Evolutionary conservation across 2,888 invertebrate species (phyloP).

Genomic region (Thera britannica): DNA sequence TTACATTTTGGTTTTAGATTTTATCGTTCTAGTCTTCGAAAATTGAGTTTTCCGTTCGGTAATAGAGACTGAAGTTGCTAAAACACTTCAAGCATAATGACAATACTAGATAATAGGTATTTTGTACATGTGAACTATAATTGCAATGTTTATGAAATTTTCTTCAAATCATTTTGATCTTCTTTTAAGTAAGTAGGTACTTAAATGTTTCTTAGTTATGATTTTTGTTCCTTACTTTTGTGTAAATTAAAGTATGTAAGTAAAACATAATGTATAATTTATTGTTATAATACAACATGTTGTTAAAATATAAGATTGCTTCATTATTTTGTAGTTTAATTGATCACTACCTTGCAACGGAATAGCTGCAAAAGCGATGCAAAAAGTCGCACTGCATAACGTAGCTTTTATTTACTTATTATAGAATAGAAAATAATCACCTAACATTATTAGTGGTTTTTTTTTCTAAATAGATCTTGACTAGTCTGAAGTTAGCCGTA

Average conservation of each 20-base stretch:
- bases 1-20: slow-evolving; percentile 55
- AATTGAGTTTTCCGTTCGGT: slow-evolving; percentile 49
- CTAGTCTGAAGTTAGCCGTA: no score
- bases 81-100: slow-evolving; percentile 38
- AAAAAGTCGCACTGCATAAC: no score
- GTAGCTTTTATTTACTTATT: no score
- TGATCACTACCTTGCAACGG: background rate
- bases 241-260: slow-evolving; percentile 49
- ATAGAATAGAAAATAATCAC: no score
- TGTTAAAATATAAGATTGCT: slow-evolving; percentile 73
- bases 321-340: slow-evolving; percentile 54
- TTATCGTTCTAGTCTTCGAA: slow-evolving; percentile 68
- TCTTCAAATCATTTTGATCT: background rate
- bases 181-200: slow-evolving; percentile 14
- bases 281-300: slow-evolving; percentile 75
- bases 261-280: slow-evolving; percentile 58
- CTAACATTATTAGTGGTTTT: no score
- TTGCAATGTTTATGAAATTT: slow-evolving; percentile 18
- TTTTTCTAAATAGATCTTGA: no score
- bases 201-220: slow-evolving; percentile 43
- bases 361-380: no score
- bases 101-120: slow-evolving; percentile 35
- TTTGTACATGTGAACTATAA: slow-evolving; percentile 35
- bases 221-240: slow-evolving; percentile 70
- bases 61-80: slow-evolving; percentile 63